A percentile compares a stretch with the other conserved stretches of the same genome.
Conservation (phyloP, 2,888 invertebrate species). For the Ennomos erosarius region DNA sequence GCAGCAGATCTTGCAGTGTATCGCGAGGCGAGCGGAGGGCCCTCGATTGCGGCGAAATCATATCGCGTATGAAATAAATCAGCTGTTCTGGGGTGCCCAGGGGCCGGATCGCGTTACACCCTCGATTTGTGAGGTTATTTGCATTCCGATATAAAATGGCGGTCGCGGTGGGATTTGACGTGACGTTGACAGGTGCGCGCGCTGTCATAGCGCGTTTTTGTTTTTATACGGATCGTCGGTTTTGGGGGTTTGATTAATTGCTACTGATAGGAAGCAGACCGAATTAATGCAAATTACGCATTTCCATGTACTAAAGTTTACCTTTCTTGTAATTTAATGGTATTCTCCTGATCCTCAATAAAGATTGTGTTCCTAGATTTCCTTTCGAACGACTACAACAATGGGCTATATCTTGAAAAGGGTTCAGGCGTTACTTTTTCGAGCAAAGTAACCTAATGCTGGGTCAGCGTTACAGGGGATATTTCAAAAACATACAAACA, state of each 20-base stretch:
- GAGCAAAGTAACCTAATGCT: constrained; percentile 48
- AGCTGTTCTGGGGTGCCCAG: constrained; percentile 66
- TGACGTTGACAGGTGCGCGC: constrained; percentile 75
- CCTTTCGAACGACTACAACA: constrained; percentile 9
- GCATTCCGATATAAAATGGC: constrained; percentile 79
- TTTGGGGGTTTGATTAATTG: constrained; percentile 54
- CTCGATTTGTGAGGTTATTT: constrained; percentile 76
- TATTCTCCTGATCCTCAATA: not conserved
- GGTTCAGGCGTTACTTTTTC: constrained; percentile 36
- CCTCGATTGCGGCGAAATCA: constrained; percentile 77
- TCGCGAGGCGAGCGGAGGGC: constrained; percentile 53
- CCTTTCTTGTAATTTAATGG: not conserved
- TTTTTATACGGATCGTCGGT: constrained; percentile 55
- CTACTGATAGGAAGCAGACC: constrained; percentile 34
- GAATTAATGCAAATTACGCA: constrained; percentile 35
- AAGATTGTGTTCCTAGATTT: constrained; percentile 6
- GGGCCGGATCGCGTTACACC: constrained; percentile 77
- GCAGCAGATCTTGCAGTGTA: constrained; percentile 50
- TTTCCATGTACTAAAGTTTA: not conserved
- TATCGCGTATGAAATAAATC: constrained; percentile 82
- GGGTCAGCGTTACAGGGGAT: constrained; percentile 45
- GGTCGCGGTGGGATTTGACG: constrained; percentile 69
- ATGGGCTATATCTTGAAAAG: constrained; percentile 26
- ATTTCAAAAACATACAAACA: constrained; percentile 55
- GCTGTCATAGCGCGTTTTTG: constrained; percentile 58